These are phyloP conservation scores for Orientallactaga bullata DNA, from an alignment of 2,113 vertebrate genomes.

Conservation along the genomic window DNA sequence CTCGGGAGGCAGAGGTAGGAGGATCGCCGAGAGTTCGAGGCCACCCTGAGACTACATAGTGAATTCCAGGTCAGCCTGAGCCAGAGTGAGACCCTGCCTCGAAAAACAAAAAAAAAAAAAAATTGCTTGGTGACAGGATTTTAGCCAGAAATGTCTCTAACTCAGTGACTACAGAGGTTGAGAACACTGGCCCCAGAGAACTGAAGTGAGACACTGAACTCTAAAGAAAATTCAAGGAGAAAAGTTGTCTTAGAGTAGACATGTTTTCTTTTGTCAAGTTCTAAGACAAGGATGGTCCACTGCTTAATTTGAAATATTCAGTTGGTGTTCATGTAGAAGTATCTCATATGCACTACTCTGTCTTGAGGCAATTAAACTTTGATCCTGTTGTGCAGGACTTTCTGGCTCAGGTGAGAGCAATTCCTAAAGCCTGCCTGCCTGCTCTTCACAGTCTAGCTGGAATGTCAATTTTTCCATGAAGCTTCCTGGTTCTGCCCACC, in stretches of 20 bases:
- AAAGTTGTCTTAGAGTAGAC: neutral
- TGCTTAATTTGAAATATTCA: constrained; percentile 24
- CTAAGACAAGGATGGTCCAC: neutral
- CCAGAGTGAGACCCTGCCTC: too few relatives aligned
- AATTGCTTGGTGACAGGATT: neutral
- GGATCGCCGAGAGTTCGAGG: too few relatives aligned
- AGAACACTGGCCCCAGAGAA: neutral
- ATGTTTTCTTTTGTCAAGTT: neutral
- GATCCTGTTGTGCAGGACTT: constrained; percentile 10
- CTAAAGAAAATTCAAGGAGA: neutral
- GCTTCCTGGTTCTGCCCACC: neutral
- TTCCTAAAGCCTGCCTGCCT: neutral
- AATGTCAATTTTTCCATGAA: neutral
- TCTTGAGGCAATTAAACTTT: neutral
- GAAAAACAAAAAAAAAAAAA: too few relatives aligned
- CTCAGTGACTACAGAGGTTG: neutral
- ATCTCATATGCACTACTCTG: neutral
- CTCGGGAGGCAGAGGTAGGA: too few relatives aligned
- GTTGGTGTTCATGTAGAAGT: neutral
- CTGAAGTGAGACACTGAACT: neutral
- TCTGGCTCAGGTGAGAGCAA: neutral
- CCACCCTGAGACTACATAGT: too few relatives aligned
- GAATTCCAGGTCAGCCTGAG: too few relatives aligned
- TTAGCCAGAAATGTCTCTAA: neutral
- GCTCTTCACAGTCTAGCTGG: neutral